Conservation (phyloP, 2,888 invertebrate species). For the Antheraea yamamai region DNA sequence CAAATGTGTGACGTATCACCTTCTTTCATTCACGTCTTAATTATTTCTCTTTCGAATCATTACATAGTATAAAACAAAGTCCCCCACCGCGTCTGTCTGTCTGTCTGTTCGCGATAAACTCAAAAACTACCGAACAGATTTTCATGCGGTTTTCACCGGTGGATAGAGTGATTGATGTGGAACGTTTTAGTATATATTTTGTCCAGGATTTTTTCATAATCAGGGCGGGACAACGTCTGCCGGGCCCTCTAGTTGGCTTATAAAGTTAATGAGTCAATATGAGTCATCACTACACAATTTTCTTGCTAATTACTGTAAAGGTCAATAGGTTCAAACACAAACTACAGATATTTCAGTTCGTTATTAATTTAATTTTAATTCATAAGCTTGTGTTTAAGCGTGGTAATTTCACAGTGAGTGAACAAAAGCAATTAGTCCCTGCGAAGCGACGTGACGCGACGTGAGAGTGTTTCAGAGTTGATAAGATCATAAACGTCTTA, state of each 20-base stretch:
- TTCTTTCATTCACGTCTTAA: not conserved
- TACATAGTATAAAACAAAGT: too few relatives aligned
- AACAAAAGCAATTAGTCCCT: constrained; percentile 67
- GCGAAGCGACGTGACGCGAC: constrained; percentile 35
- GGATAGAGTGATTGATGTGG: too few relatives aligned
- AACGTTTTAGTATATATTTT: too few relatives aligned
- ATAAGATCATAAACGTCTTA: constrained; percentile 43
- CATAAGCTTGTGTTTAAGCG: constrained; percentile 50
- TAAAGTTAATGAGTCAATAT: not conserved
- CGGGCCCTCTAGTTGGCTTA: too few relatives aligned
- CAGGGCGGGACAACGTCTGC: too few relatives aligned
- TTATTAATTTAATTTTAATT: not conserved
- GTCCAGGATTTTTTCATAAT: too few relatives aligned
- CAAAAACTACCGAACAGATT: too few relatives aligned
- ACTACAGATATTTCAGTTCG: not conserved
- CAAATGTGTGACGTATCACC: too few relatives aligned
- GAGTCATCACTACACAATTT: not conserved
- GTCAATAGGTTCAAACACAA: not conserved
- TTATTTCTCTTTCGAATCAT: too few relatives aligned
- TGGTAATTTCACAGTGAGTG: constrained; percentile 71
- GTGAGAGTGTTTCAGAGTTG: constrained; percentile 57
- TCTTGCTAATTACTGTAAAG: not conserved
- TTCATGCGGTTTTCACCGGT: too few relatives aligned
- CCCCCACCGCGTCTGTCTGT: too few relatives aligned
- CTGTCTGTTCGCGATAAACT: too few relatives aligned